Evolutionary conservation across 2,797 vertebrate genomes (phyloP), one percentile per base, ranked within the genome.

Genomic region (Melanotaenia parkinsoni): DNA sequence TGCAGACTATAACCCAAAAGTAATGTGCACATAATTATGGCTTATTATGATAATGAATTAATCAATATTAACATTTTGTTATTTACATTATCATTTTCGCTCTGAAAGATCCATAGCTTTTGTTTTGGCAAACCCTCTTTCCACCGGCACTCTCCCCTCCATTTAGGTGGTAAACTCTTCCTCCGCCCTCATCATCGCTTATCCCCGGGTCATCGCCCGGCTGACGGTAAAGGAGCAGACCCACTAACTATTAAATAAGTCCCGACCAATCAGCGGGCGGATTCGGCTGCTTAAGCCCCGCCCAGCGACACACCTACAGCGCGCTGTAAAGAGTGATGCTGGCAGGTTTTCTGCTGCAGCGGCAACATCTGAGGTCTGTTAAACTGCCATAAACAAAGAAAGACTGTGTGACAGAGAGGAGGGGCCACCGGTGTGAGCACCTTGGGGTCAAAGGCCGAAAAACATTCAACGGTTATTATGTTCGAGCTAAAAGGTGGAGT

Each of bases 341-440:
- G 4, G 58, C 73, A 54, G 68, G 26, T 40, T 2, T 68, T 58
- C 32, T 58, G 67, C 70, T 56, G 47, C 67, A 18, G 72, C 67
- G 60, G 81, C 61, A 22, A 88, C 86, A 83, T 92, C 84, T 91
- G 91, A 89, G 80, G 69, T 63, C 57, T 40, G 67, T 91, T 86
- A 84, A 84, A 85, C 57, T 20, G 81, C 73, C 72, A 70, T 82
- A 82, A 91, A 78, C 63, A 79, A 37, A 51, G 72, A 64, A 59
- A 76, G 76, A 56, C 76, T 67, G 65, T 83, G 51, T 64, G 82
- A 64, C 37, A 22, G 35, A 53, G 28, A 67, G 77, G 83, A 65
- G 82, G 87, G 81, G 83, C 72, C 76, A 35, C 58, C 4, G 56
- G 6, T 69, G 79, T 54, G 61, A 83, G 81, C 87, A 85, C 77